phyloP scores from a whole-genome alignment of 2,113 vertebrate genomes.

The Eleginops maclovinus region DNA sequence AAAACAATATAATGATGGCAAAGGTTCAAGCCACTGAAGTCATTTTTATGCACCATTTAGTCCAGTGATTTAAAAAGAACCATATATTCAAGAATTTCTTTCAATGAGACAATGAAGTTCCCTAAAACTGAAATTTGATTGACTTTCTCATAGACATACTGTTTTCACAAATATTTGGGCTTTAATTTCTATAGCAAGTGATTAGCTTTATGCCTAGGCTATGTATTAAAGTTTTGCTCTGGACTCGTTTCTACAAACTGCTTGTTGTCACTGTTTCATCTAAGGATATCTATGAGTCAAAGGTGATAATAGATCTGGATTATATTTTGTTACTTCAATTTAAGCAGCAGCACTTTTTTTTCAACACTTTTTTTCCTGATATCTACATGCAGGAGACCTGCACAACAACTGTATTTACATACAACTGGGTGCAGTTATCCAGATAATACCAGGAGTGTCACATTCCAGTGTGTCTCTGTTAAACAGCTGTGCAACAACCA shows the following conservation, averaged over 20 bases:
- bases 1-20: background rate
- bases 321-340: conserved; percentile 19
- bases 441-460: conserved; percentile 63
- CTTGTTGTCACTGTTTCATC: background rate
- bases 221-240: background rate
- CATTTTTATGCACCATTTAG: background rate
- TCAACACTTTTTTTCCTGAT: background rate
- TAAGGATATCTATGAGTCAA: background rate
- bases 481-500: conserved; percentile 74
- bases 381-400: conserved; percentile 26
- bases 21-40: background rate
- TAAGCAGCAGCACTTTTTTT: background rate
- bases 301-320: conserved; percentile 1
- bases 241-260: conserved; percentile 1
- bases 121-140: background rate
- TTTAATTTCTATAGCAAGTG: background rate
- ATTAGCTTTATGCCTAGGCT: background rate
- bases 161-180: background rate
- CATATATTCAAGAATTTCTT: background rate
- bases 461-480: conserved; percentile 66
- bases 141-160: background rate
- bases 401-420: conserved; percentile 43
- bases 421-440: conserved; percentile 40
- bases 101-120: background rate
- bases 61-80: background rate